These are phyloP conservation scores for Polypterus senegalus DNA, from an alignment of 2,113 vertebrate genomes.

Conservation along the genomic window DNA sequence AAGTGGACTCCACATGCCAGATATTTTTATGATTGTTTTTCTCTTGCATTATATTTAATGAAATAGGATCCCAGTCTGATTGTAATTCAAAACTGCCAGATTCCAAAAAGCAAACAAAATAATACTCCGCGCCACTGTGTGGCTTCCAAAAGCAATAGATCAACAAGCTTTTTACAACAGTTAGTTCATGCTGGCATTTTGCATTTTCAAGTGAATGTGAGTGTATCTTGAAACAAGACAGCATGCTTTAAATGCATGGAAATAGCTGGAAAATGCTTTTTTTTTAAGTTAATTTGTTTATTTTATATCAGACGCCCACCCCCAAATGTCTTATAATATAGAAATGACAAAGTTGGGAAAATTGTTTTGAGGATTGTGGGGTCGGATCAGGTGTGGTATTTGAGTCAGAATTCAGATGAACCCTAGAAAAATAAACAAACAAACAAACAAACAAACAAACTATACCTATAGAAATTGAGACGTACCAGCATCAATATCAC, in stretches of 20 bases:
- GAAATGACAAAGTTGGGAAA: too few relatives aligned
- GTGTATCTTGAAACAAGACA: not conserved
- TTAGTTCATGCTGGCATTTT: not conserved
- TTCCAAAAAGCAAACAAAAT: constrained; percentile 60
- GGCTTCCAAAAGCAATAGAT: constrained; percentile 35
- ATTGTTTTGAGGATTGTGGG: too few relatives aligned
- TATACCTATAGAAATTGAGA: too few relatives aligned
- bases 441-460: too few relatives aligned
- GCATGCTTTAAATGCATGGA: not conserved
- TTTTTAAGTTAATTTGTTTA: not conserved
- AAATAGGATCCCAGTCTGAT: constrained; percentile 85
- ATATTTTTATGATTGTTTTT: constrained; percentile 92
- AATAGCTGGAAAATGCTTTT: not conserved
- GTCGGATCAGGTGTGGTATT: too few relatives aligned
- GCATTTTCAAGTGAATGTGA: not conserved
- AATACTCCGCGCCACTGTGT: constrained; percentile 27
- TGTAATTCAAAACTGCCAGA: constrained; percentile 80
- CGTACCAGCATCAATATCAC: too few relatives aligned
- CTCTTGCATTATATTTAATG: constrained; percentile 85
- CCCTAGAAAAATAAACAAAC: too few relatives aligned
- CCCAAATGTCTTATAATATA: not conserved
- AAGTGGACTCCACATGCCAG: constrained; percentile 83
- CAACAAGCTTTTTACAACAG: constrained; percentile 13
- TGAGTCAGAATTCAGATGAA: too few relatives aligned
- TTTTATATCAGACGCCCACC: not conserved